Base-by-base conservation (phyloP, 2,888 invertebrate genomes). In the Latrodectus elegans region DNA sequence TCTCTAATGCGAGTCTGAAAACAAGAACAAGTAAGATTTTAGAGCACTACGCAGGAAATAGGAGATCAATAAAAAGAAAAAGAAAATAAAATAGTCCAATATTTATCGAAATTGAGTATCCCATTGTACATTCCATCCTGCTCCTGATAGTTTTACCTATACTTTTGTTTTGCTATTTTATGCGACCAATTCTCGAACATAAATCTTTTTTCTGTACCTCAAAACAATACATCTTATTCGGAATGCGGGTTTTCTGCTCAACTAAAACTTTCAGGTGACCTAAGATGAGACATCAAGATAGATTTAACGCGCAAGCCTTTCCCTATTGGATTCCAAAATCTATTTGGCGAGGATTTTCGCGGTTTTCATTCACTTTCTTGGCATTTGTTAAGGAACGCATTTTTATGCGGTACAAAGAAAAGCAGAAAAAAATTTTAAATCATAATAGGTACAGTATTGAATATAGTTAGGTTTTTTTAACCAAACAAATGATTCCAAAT, bases 41-140 rank as follows among this genome's bases (percentile, higher is more conserved):
- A 60, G n/a, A 60, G n/a, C 60, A 60, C 60, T 60, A 74, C 17
- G 22, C 14, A 71, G 60, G 22, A 73, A 80, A n/a, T 65, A 67
- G 15, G 64, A 87, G 76, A 87, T 87, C 86, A 55, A 87, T 87
- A 76, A 15, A 76, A 87, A 77, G 76, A 38, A 82, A 82, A 15
- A 71, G 77, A 77, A 75, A 53, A 82, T 75, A 53, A 82, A 87
- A 76, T 81, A 81, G 81, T 87, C 76, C 81, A 73, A 87, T 87
- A 87, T 87, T 87, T 87, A 87, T 87, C 81, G 86, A 81, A 81
- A 87, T 87, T 72, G 86, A 76, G 81, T 77, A 81, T 84, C 77
- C 84, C 55, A 77, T 81, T 86, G 76, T 80, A 80, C 64, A 67
- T 64, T 64, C 38, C 72, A 74, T 38, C 71, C 38, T 72, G 79